Evolutionary conservation across 2,888 invertebrate species (phyloP), one percentile per base, ranked within the genome.

Genomic region (Cryptocephalus primarius): DNA sequence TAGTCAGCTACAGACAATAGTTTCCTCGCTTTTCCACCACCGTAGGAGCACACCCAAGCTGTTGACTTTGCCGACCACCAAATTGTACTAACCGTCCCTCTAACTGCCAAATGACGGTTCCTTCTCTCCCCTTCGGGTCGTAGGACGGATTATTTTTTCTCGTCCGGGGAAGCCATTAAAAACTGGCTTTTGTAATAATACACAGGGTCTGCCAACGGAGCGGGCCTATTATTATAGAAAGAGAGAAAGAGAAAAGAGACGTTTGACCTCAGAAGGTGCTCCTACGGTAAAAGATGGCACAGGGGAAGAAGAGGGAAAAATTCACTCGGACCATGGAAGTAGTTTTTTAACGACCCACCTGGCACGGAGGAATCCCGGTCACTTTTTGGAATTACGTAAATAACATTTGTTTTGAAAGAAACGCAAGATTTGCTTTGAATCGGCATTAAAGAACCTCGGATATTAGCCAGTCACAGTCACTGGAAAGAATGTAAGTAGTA

Each of bases 121-220:
- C 22, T 22, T 22, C 54, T 48, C 61, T 62, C 63, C 66, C 66
- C 64, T 58, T 61, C 60, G 22, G 22, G 22, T 22, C 22, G 22
- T 22, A 22, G 22, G 22, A 22, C 22, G 22, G 22, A 60, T 61
- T 61, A 62, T 60, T 61, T 60, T 58, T 63, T 61, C 61, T 59
- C 55, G 50, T 64, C 12, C 65, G 67, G 66, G 67, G 68, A 62
- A 66, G 69, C 68, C 68, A 68, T 69, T 69, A 67, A 68, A 68
- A 65, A 66, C 66, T 60, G 58, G 67, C 67, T 67, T 68, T 67
- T 64, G 65, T 68, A 64, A 61, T 59, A 58, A 54, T 22, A 22
- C 22, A 22, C 55, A 55, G 57, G 58, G 61, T 59, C 61, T 56
- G 59, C 59, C 57, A 57, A 53, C 56, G 55, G 57, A 61, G 53